These are phyloP conservation scores for Pseudomyrmex pallidus DNA, from an alignment of 1,140 invertebrate species.

Conservation along the genomic window DNA sequence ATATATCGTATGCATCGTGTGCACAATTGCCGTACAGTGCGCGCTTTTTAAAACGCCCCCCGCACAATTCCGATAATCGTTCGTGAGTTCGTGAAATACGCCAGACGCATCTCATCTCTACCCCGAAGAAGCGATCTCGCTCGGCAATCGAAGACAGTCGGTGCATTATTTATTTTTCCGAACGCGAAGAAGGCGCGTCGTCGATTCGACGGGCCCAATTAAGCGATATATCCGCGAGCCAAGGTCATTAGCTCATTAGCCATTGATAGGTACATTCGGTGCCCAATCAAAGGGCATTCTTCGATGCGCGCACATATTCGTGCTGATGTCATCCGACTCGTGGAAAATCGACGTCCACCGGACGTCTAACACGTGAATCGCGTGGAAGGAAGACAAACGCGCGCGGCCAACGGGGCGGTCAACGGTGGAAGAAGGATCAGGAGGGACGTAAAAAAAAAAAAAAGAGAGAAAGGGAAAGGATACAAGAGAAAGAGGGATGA, in stretches of 20 bases:
- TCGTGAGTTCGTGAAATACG: slow-evolving; percentile 30
- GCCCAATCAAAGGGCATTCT: slow-evolving; percentile 81
- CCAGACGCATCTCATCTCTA: slow-evolving; percentile 23
- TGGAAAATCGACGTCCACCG: slow-evolving; percentile 73
- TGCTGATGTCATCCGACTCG: slow-evolving; percentile 73
- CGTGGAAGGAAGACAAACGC: slow-evolving; percentile 60
- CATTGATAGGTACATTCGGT: slow-evolving; percentile 71
- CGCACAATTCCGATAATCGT: slow-evolving; percentile 1
- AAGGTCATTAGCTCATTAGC: slow-evolving; percentile 76
- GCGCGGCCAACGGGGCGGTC: slow-evolving; percentile 33
- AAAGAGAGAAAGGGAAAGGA: slow-evolving; percentile 9
- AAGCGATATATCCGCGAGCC: slow-evolving; percentile 55
- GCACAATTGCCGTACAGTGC: slow-evolving; percentile 3
- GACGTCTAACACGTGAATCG: slow-evolving; percentile 59
- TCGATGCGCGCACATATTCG: slow-evolving; percentile 66
- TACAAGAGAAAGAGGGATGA: slow-evolving; percentile 9
- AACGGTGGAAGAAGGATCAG: slow-evolving; percentile 29
- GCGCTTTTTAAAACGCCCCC: background rate
- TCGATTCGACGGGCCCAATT: slow-evolving; percentile 72
- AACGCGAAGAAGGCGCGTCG: slow-evolving; percentile 34
- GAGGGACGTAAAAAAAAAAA: slow-evolving; percentile 5
- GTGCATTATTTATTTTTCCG: slow-evolving; percentile 61
- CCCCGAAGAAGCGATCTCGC: slow-evolving; percentile 27
- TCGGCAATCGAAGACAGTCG: slow-evolving; percentile 54
- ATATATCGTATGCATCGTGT: background rate